Conservation (phyloP, 2,888 invertebrate genomes). For the Artemia sinica region DNA sequence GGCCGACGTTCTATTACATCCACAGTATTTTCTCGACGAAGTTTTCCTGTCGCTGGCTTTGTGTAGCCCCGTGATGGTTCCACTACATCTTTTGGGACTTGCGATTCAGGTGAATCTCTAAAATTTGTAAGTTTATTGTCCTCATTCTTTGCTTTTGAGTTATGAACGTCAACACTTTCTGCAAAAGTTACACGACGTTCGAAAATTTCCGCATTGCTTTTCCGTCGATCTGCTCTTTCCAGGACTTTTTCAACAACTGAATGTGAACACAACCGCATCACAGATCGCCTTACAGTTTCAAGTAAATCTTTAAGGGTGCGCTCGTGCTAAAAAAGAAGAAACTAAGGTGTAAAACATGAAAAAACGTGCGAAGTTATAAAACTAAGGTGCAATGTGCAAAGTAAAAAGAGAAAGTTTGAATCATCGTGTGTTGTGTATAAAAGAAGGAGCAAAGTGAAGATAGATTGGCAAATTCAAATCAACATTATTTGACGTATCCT, state of each 20-base stretch:
- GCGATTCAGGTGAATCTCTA: background rate
- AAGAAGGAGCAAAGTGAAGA: too few species aligned
- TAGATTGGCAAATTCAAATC: too few species aligned
- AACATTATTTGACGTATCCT: too few species aligned
- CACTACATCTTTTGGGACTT: background rate
- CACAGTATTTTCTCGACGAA: slow-evolving; percentile 1
- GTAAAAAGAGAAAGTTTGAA: too few species aligned
- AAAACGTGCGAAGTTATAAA: background rate
- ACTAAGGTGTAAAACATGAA: background rate
- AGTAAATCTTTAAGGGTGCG: background rate
- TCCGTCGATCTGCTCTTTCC: background rate
- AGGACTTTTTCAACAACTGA: slow-evolving; percentile 1
- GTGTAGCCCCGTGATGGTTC: background rate
- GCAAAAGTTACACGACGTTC: slow-evolving; percentile 11
- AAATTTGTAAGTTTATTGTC: background rate
- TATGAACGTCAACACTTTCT: background rate
- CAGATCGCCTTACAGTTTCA: background rate
- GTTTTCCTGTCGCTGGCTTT: background rate
- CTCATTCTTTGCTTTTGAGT: background rate
- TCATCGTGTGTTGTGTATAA: too few species aligned
- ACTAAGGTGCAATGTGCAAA: too few species aligned
- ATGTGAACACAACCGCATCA: background rate
- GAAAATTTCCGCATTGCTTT: background rate
- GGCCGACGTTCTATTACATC: background rate
- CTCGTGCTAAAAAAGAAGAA: background rate